A percentile compares a stretch with the other conserved stretches of the same genome.
These are phyloP conservation scores for Adela reaumurella DNA, from an alignment of 2,888 invertebrate genomes.

Conservation along the genomic window DNA sequence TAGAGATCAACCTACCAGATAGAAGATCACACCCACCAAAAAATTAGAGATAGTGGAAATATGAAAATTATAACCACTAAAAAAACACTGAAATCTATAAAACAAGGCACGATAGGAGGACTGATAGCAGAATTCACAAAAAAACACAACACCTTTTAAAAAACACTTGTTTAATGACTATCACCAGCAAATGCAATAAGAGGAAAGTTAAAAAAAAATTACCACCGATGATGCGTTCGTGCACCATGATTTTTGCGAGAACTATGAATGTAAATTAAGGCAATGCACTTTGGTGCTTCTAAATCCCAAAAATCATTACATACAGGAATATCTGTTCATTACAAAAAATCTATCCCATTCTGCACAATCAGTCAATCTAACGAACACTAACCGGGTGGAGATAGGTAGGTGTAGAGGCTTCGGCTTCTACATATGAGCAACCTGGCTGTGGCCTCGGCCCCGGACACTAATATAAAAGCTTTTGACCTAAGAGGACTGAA, in stretches of 20 bases:
- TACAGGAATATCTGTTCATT: constrained; percentile 6
- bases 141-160: not conserved
- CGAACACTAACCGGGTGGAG: not conserved
- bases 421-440: too few relatives aligned
- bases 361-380: not conserved
- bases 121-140: not conserved
- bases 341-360: not conserved
- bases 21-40: not conserved
- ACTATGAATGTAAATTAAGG: constrained; percentile 11
- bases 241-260: constrained; percentile 11
- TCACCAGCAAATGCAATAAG: not conserved
- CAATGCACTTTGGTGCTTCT: constrained; percentile 11
- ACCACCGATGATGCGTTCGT: constrained; percentile 5
- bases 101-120: not conserved
- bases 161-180: not conserved
- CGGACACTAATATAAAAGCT: too few relatives aligned
- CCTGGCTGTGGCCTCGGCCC: too few relatives aligned
- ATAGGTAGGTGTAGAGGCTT: too few relatives aligned
- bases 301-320: constrained; percentile 10
- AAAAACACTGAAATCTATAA: not conserved
- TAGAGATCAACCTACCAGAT: too few relatives aligned
- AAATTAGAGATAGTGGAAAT: not conserved
- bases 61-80: not conserved
- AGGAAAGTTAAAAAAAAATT: not conserved
- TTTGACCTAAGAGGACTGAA: too few relatives aligned